A percentile compares a stretch with the other conserved stretches of the same genome.
These are phyloP conservation scores for Trypoxylon attenuatum DNA, from an alignment of 2,888 invertebrate genomes.

Conservation along the genomic window DNA sequence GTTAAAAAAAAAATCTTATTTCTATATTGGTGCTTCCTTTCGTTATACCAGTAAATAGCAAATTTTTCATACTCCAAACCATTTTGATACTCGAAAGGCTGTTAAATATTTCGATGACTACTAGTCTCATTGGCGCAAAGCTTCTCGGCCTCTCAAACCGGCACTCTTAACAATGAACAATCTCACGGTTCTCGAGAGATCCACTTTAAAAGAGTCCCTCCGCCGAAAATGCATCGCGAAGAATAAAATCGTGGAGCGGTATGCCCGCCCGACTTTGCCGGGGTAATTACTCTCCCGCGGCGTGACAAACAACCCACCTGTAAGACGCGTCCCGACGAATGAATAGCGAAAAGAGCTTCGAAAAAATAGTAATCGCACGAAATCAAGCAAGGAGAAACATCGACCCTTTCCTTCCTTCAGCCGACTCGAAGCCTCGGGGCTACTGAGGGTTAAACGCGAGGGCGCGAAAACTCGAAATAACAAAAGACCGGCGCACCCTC, in stretches of 20 bases:
- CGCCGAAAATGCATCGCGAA: not conserved
- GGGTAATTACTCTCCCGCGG: conserved; percentile 44
- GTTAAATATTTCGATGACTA: too few species aligned
- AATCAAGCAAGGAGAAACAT: conserved; percentile 13
- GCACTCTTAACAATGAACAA: too few species aligned
- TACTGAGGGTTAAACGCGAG: conserved; percentile 4
- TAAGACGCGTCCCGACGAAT: conserved; percentile 29
- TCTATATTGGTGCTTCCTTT: too few species aligned
- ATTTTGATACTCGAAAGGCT: too few species aligned
- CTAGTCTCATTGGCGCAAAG: too few species aligned
- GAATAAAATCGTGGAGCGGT: conserved; percentile 15
- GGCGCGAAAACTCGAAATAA: not conserved
- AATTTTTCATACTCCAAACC: too few species aligned
- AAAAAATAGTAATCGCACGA: conserved; percentile 8
- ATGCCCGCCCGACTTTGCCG: not conserved
- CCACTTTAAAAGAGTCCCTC: not conserved
- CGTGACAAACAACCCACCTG: conserved; percentile 47
- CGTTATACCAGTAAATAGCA: too few species aligned
- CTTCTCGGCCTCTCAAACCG: too few species aligned
- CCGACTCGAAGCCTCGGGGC: not conserved
- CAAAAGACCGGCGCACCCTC: not conserved
- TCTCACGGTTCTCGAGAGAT: not conserved
- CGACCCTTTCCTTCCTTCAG: not conserved
- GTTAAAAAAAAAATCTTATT: conserved; percentile 44
- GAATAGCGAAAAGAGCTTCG: conserved; percentile 1